Conservation (phyloP, 2,888 invertebrate genomes). For the Phaonia tiefii region DNA sequence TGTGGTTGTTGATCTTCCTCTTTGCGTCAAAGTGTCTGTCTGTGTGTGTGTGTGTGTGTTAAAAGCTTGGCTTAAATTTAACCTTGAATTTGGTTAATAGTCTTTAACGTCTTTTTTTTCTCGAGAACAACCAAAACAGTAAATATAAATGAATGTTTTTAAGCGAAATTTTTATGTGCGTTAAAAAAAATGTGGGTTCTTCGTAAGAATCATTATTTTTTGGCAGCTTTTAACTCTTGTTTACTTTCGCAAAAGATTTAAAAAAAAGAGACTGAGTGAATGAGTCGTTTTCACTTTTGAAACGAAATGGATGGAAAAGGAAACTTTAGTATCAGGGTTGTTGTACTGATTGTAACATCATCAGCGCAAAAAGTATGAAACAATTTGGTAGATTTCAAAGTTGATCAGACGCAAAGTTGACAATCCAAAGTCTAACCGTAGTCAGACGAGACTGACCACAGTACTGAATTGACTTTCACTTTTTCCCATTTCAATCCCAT, state of each 20-base stretch:
- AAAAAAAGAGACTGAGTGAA: not conserved
- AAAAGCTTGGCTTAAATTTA: conserved; percentile 67
- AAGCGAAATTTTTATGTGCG: conserved; percentile 51
- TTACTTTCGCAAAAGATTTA: conserved; percentile 32
- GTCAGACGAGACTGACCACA: too few species aligned
- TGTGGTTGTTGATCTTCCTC: conserved; percentile 7
- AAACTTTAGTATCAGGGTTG: too few species aligned
- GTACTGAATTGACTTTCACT: too few species aligned
- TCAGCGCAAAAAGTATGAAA: too few species aligned
- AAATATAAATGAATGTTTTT: conserved; percentile 56
- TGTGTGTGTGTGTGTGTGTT: conserved; percentile 46
- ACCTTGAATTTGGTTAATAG: conserved; percentile 67
- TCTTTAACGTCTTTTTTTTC: conserved; percentile 62
- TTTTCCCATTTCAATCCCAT: too few species aligned
- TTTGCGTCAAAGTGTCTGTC: not conserved
- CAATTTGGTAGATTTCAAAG: too few species aligned
- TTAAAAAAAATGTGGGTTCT: conserved; percentile 49
- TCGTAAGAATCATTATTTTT: conserved; percentile 45
- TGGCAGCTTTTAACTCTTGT: conserved; percentile 56
- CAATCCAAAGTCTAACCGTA: too few species aligned
- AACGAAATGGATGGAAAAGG: too few species aligned
- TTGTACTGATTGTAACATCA: too few species aligned
- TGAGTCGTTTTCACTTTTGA: too few species aligned
- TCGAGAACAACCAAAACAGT: not conserved
- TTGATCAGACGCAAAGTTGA: too few species aligned